Evolutionary conservation across 2,888 invertebrate species (phyloP).

Genomic region (Dioctria linearis): DNA sequence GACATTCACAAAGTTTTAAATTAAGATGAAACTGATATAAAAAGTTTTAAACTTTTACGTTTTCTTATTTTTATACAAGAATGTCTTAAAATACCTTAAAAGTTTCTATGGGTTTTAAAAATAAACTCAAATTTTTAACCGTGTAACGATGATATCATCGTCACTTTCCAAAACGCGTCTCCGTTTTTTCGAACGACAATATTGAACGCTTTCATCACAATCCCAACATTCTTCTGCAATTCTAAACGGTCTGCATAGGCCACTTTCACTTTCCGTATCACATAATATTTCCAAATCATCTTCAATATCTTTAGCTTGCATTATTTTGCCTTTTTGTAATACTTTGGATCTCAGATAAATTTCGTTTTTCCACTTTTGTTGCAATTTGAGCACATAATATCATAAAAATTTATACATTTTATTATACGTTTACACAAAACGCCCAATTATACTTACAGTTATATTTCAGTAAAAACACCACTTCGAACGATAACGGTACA

Average conservation of each 20-base stretch:
- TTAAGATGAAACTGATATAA: too few species aligned
- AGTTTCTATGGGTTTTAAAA: too few species aligned
- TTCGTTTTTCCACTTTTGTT: neutral
- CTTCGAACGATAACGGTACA: neutral
- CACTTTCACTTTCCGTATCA: constrained; percentile 20
- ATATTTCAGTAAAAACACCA: neutral
- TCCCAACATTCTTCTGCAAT: constrained; percentile 13
- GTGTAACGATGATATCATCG: too few species aligned
- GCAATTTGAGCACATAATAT: neutral
- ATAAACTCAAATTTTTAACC: too few species aligned
- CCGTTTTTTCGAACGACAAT: neutral
- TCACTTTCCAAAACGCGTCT: neutral
- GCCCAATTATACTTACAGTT: neutral
- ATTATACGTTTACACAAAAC: neutral
- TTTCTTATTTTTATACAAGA: too few species aligned
- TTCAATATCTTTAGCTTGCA: neutral
- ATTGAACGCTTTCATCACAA: constrained; percentile 13
- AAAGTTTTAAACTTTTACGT: too few species aligned
- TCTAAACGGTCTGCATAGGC: constrained; percentile 6
- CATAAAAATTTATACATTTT: constrained; percentile 2
- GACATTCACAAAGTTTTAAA: too few species aligned
- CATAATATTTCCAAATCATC: constrained; percentile 26
- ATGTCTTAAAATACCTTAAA: too few species aligned
- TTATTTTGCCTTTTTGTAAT: neutral
- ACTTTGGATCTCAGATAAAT: neutral